Evolutionary conservation across 2,888 invertebrate genomes (phyloP), one percentile per base, ranked within the genome.

Genomic region (Alsophila aescularia): DNA sequence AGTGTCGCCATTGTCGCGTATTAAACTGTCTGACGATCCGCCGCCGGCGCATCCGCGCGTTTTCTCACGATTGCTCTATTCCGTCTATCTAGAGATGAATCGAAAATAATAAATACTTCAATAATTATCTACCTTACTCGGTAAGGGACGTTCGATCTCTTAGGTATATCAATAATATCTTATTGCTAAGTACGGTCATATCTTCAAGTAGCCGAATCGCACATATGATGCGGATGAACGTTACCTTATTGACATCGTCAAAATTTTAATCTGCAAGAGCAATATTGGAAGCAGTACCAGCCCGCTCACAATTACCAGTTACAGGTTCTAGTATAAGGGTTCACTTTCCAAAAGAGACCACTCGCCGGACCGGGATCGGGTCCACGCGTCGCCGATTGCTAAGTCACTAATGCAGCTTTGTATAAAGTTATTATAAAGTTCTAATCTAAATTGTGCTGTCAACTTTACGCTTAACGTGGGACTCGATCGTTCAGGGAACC

Each of bases 111-210:
- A 67, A 81, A 84, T 79, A 83, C 78, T 81, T 84, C 81, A 84
- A 83, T 87, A 87, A 83, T 83, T 81, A 24, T 85, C 90, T 90
- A 90, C 90, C 90, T 91, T 90, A 90, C 91, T 89, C 87, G 87
- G 90, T 90, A 90, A 90, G 91, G 91, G 91, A 91, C 90, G 91
- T 91, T 90, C 89, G 85, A 88, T 89, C 85, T 87, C 90, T 90
- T 90, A 90, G 86, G 84, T 90, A 87, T 87, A 88, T 89, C 83
- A 84, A 83, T 84, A 79, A 83, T 75, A 77, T 87, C 91, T 91
- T 91, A 91, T 88, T 88, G 89, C 91, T 91, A 90, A 90, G 75
- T 83, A 84, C 73, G 77, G 81, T 85, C 83, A 86, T 82, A 78
- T 81, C 77, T 75, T 79, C 79, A 76, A 83, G 82, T 84, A 83